Evolutionary conservation across 92 coral and sea anemone genomes (phyloP), one percentile per base, ranked within the genome.

Genomic region (Blastomussa wellsi): DNA sequence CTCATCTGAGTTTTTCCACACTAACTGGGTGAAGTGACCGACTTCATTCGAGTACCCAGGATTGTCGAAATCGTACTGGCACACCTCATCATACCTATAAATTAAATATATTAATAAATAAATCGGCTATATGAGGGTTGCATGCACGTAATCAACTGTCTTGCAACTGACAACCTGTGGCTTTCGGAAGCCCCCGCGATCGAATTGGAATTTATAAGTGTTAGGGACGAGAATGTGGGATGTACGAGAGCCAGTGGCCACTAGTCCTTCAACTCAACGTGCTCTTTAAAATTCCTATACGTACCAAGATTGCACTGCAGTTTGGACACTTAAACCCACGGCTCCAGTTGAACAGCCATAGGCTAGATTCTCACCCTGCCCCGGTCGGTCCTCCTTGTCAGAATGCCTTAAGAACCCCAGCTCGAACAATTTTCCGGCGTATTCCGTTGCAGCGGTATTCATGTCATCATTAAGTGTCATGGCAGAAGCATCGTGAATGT

Each of bases 361-460:
- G 41, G 73, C 60, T 28, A 90, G 87, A 60, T 87, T 90, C 67
- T 90, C 93, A 28, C 93, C 93, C 44, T 86, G 81, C 2, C 84
- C 89, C 49, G 73, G 85, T 4, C 93, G 82, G 7, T 88, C 32
- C 15, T 6, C 7, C 42, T 28, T 74, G 17, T 49, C 37, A 2
- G 91, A 87, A 82, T 90, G 91, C 24, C 52, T 65, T 0, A 90
- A 86, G 0, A 28, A 0, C 5, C 79, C 80, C 20, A 13, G 41
- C 14, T 65, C 12, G 64, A 84, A 83, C 13, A 90, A 86, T 20
- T 17, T 59, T 22, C 60, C 83, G 33, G 93, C 93, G 41, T 87
- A 90, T 7, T 24, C 38, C 41, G 24, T 55, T 7, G 92, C 90
- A 16, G 42, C 87, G 9, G 28, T 28, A 65, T 41, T 90, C 66